Base-by-base conservation (phyloP, 2,113 vertebrate species). In the Cygnus buccinator region DNA sequence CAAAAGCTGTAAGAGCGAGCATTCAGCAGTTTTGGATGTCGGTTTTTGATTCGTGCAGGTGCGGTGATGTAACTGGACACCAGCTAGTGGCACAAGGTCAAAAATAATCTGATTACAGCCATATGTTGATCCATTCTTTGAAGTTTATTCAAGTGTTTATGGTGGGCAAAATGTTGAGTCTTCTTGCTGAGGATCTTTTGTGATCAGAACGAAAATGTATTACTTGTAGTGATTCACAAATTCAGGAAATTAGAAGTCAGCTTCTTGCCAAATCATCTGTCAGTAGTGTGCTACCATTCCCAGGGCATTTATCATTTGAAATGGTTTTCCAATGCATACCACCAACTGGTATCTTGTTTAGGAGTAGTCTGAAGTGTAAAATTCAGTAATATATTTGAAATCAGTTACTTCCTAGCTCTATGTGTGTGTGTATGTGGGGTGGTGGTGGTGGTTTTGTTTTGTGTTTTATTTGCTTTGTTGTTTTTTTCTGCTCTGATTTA, bases 51-150 rank as follows among this genome's bases (percentile, higher is more conserved):
- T 57, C 84, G 75, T 44, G 61, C 84, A 91, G 77, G 66, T 94
- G 77, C 31, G 37, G 58, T 61, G 89, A 33, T 43, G 70, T 61
- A 79, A 75, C 84, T 10, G 6, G n/a, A 89, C 54, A 89, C 91
- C 81, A 81, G 72, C 77, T 82, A 75, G 66, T 73, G 87, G 84
- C 87, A 93, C 70, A 89, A 61, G 65, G 84, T 87, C 81, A 96
- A 63, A 94, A 91, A 61, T 44, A 73, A 58, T 72, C 52, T 78
- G 57, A 59, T 91, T 78, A 29, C 41, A 67, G 4, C 57, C 15
- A 20, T 11, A 6, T 20, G 48, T 39, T 55, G 22, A n/a, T 35
- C 43, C 13, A 2, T 74, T 83, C 61, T 43, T 39, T 72, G 65
- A 18, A 22, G 21, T 37, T 94, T 78, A 72, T 82, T 84, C 35